Evolutionary conservation across 2,113 vertebrate species (phyloP), one percentile per base, ranked within the genome.

Genomic region (Proterorhinus semilunaris): DNA sequence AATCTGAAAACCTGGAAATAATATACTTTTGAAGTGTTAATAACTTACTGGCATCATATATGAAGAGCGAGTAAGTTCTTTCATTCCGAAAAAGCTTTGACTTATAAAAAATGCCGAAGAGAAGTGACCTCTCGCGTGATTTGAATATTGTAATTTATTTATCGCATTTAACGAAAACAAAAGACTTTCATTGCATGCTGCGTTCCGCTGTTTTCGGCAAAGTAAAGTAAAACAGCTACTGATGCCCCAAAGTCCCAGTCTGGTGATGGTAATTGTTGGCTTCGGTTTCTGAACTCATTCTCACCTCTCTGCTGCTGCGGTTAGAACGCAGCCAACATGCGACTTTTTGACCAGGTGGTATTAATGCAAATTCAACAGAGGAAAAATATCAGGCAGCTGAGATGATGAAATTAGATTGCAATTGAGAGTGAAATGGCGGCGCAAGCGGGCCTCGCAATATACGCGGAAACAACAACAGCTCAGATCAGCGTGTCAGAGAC

Each of bases 341-440:
- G 62, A 66, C 17, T 27, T 8, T 51, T 15, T 45, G 6, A 45
- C 27, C 48, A 69, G 53, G 48, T 52, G 7, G 46, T 7, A 27
- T 51, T 13, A 51, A 66, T 58, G 66, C 51, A 57, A 72, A 49
- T 63, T 45, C 16, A 8, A 36, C n/a, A 21, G 4, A 17, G 45
- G 15, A 63, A 61, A 17, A 17, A 63, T 47, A 63, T 48, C 61
- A 17, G 42, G 50, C 64, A 0, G 36, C 11, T 43, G 43, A 61
- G 58, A 44, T 71, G 15, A 71, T 68, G 11, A 71, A 65, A 65
- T 62, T 62, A 44, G 45, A 68, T 12, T 8, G 58, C 61, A 69
- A 52, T 52, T 66, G 55, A 42, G 21, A 49, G 13, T 73, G 42
- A 36, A 55, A 62, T 13, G 55, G 11, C 55, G 27, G 27, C 10